phyloP scores from a whole-genome alignment of 2,797 vertebrate genomes.

The Prionace glauca region DNA sequence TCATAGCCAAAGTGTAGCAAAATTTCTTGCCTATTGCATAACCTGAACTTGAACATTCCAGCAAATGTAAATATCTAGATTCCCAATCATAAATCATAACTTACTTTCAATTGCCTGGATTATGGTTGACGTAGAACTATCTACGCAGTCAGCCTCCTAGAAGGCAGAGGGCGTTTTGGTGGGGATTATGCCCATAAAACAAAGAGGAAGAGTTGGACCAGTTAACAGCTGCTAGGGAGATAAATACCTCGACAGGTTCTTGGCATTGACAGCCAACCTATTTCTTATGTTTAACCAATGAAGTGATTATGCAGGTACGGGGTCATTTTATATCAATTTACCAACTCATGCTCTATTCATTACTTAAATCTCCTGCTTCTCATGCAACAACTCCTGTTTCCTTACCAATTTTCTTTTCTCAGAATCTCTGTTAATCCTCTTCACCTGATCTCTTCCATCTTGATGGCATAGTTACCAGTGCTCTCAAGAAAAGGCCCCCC shows the following conservation, averaged over 20 bases:
- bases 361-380: not conserved
- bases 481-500: not conserved
- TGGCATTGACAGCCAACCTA: not conserved
- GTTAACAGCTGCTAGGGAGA: not conserved
- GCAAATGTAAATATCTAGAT: not conserved
- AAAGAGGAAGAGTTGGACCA: not conserved
- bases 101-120: not conserved
- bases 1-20: not conserved
- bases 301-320: not conserved
- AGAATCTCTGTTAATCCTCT: not conserved
- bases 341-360: not conserved
- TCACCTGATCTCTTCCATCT: not conserved
- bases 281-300: not conserved
- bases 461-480: not conserved
- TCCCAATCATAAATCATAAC: not conserved
- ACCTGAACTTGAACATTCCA: not conserved
- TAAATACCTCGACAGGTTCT: not conserved
- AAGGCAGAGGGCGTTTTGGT: not conserved
- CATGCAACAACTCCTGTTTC: not conserved
- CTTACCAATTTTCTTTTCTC: not conserved
- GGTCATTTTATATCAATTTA: not conserved
- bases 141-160: too few relatives aligned
- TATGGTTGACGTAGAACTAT: not conserved
- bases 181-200: not conserved
- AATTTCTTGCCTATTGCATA: not conserved